Conservation (phyloP, 2,888 invertebrate genomes). For the Notodonta dromedarius region DNA sequence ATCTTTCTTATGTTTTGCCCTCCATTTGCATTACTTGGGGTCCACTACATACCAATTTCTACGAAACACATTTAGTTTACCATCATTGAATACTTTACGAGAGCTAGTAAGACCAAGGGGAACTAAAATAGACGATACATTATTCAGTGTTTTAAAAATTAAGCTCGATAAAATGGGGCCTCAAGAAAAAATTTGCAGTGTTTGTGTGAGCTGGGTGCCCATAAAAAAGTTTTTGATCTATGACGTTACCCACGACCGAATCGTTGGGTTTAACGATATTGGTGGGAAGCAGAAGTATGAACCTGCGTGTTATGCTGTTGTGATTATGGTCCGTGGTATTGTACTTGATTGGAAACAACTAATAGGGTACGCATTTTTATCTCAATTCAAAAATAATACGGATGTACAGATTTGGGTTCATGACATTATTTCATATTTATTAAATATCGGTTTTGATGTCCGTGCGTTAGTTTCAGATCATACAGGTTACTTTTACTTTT, state of each 20-base stretch:
- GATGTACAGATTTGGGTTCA: constrained; percentile 25
- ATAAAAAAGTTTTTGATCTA: constrained; percentile 27
- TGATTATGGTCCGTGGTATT: constrained; percentile 29
- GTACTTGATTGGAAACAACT: constrained; percentile 33
- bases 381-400: constrained; percentile 16
- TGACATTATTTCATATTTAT: constrained; percentile 8
- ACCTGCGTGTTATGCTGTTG: constrained; percentile 22
- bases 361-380: constrained; percentile 24
- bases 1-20: background rate
- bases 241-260: constrained; percentile 25
- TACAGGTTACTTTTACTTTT: background rate
- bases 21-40: constrained; percentile 16
- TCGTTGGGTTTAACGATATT: constrained; percentile 29
- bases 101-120: constrained; percentile 23
- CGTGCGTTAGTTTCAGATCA: background rate
- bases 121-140: constrained; percentile 18
- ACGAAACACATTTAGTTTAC: constrained; percentile 24
- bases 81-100: constrained; percentile 21
- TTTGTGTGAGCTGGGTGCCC: constrained; percentile 20
- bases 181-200: constrained; percentile 30
- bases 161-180: constrained; percentile 30
- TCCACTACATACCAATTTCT: constrained; percentile 27
- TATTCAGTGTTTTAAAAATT: constrained; percentile 20
- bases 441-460: background rate
- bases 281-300: constrained; percentile 25